Evolutionary conservation across 2,888 invertebrate species (phyloP), one percentile per base, ranked within the genome.

Genomic region (Xestobium rufovillosum): DNA sequence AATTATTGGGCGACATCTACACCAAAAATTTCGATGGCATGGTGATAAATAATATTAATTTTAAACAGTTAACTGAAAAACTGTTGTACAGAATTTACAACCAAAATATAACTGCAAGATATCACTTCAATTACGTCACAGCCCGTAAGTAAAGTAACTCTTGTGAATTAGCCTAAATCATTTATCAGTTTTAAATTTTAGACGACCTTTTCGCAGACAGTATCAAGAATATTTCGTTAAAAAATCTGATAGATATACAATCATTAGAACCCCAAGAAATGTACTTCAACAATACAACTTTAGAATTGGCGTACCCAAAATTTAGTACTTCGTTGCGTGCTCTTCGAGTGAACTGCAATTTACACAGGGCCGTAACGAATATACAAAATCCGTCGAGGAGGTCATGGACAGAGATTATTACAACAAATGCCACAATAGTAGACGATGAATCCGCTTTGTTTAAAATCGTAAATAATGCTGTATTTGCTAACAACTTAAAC

Each of bases 11-110:
- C 9, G 42, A 40, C 29, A 45, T 57, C 6, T 52, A 47, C 34
- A 44, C 55, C 27, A 45, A 49, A 10, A 51, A 59, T 41, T 43
- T 61, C 16, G 33, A 36, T 11, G 50, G 55, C 4, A 30, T 30
- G 11, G 38, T 38, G 26, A 45, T 63, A 3, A 62, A 63, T 36
- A 39, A 51, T 28, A 45, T 59, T n/a, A 34, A 60, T 44, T 52
- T 62, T 16, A 39, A 35, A 29, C 33, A 44, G 13, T 41, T 61
- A 8, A 50, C 52, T 3, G 31, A 33, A 31, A 50, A 49, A 38
- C 26, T 59, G 14, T 47, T 61, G 4, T 55, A 50, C 33, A 56
- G 47, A 41, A 39, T 44, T n/a, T 48, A 40, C 15, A 44, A 51
- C 27, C 60, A 61, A 49, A 49, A 45, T 13, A 51, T 63, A 29